Evolutionary conservation across 2,888 invertebrate genomes (phyloP).

Genomic region (Ophion obscuratus): DNA sequence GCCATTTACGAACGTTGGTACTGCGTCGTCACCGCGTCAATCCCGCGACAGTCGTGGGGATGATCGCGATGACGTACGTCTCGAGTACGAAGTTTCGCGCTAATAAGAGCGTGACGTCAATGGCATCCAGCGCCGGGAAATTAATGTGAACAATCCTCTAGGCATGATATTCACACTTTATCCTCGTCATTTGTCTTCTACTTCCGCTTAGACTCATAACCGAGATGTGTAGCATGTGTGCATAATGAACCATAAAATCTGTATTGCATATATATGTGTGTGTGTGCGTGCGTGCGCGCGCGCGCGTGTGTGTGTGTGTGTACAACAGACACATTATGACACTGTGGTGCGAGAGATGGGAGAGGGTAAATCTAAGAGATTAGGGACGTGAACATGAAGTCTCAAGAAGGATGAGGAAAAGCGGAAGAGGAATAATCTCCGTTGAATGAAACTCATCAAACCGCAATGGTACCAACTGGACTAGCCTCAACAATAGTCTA

Average conservation of each 20-base stretch:
- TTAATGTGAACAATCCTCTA: slow-evolving; percentile 16
- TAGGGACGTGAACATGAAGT: no score
- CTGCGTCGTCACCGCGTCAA: slow-evolving; percentile 26
- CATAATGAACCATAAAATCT: not conserved
- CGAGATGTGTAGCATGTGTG: not conserved
- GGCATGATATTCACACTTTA: slow-evolving; percentile 39
- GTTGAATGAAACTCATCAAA: no score
- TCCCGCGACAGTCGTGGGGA: not conserved
- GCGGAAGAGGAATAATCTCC: no score
- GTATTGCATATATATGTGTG: no score
- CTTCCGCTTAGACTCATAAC: not conserved
- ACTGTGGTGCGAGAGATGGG: no score
- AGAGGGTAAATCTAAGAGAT: no score
- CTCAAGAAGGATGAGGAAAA: no score
- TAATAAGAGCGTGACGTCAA: slow-evolving; percentile 37
- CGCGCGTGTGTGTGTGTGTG: no score
- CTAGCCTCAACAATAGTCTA: no score
- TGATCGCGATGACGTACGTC: not conserved
- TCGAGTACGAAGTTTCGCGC: slow-evolving; percentile 20
- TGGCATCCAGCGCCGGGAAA: slow-evolving; percentile 18
- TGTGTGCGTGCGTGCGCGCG: no score
- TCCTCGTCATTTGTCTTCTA: slow-evolving; percentile 18
- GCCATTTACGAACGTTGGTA: slow-evolving; percentile 37
- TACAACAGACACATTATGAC: no score
- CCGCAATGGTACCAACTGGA: no score